Evolutionary conservation across 2,888 invertebrate species (phyloP).

Genomic region (Cancer borealis): DNA sequence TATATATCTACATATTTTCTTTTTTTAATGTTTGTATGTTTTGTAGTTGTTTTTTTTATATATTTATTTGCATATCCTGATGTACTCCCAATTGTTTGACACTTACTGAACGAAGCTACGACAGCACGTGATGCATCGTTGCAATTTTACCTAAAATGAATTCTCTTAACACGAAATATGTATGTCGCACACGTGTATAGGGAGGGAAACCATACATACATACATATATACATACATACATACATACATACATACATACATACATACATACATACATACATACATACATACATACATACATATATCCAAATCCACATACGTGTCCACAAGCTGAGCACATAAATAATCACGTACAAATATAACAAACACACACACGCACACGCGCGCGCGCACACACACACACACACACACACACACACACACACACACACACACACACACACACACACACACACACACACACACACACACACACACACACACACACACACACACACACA

Average conservation of each 20-base stretch:
- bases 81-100: neutral
- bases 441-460: neutral
- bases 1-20: neutral
- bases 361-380: neutral
- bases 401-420: neutral
- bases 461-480: neutral
- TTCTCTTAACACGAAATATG: neutral
- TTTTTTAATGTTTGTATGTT: neutral
- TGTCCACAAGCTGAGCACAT: neutral
- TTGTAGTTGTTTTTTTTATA: neutral
- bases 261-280: neutral
- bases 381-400: neutral
- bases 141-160: neutral
- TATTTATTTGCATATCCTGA: neutral
- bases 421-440: neutral
- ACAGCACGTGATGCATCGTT: neutral
- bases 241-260: neutral
- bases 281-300: neutral
- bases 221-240: neutral
- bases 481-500: neutral
- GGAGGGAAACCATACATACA: neutral
- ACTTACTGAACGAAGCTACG: neutral
- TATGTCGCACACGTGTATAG: neutral
- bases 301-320: no score
- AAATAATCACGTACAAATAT: neutral